Base-by-base conservation (phyloP, 1,140 invertebrate species). In the Ceratina japonica region DNA sequence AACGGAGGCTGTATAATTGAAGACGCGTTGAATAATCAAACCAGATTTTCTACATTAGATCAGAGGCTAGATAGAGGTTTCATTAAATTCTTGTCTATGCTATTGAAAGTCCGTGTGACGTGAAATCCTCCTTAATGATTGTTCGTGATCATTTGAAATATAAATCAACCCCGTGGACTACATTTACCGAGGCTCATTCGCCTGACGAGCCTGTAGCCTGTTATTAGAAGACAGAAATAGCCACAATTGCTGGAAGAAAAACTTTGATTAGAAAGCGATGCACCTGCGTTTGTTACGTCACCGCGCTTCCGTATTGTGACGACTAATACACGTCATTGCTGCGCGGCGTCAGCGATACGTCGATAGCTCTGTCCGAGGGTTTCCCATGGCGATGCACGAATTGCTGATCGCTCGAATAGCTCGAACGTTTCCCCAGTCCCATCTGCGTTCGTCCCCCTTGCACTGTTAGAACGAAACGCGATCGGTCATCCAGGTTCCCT, bases 401-500 rank as follows among this genome's bases (percentile, higher is more conserved):
- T 31, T 51, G 61, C 49, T 44, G 51, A 63, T n/a, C 22, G 59
- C 13, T 22, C 20, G 7, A 51, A 63, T n/a, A 16, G 59, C 13
- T 22, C 20, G 7, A 51, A 20, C 59, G 74, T 16, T 15, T 4
- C 37, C 13, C 12, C 58, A 71, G 66, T 54, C 75, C 74, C 75
- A 62, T 70, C 75, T 54, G 59, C 31, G 52, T 71, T 70, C 44
- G 56, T 64, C 59, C 74, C 16, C 73, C 31, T 58, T 74, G 37
- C 37, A 83, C 70, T 83, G 70, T 37, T 56, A 58, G 27, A 69
- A n/a, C 16, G 37, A 51, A 1, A 3, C 31, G 31, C 71, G 18
- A 71, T 61, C 76, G 82, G 79, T 82, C 79, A 75, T 8, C 54
- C 51, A 15, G 64, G 8, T 44, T 84, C 16, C 61, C 81, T 83